phyloP scores from a whole-genome alignment of 2,888 invertebrate genomes.

The Cantharis lateralis region DNA sequence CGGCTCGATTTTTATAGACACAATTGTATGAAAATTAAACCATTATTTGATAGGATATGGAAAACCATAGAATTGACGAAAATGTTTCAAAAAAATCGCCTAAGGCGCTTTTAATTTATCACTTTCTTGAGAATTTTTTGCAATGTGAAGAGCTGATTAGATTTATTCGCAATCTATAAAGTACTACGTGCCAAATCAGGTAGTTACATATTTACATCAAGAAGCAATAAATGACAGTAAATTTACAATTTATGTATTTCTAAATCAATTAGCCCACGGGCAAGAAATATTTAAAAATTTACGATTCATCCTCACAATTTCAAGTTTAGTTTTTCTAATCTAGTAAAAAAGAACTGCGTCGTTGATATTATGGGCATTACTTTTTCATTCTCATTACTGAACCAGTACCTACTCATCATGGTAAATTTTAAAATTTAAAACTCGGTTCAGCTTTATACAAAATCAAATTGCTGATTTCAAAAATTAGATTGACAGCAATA shows the following conservation, averaged over 20 bases:
- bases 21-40: too few species aligned
- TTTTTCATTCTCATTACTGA: neutral
- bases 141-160: neutral
- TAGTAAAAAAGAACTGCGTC: neutral
- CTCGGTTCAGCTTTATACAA: too few species aligned
- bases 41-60: too few species aligned
- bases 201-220: neutral
- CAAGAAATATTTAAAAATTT: neutral
- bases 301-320: neutral
- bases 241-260: neutral
- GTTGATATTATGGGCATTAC: neutral
- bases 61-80: too few species aligned
- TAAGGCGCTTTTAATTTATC: too few species aligned
- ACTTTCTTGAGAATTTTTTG: too few species aligned
- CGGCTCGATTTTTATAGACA: too few species aligned
- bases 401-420: neutral
- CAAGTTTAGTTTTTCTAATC: neutral
- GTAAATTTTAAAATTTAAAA: too few species aligned
- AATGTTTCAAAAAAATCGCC: too few species aligned
- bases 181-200: neutral
- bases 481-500: too few species aligned
- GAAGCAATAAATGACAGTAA: neutral
- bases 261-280: neutral
- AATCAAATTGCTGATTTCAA: too few species aligned
- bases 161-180: neutral